phyloP scores from a whole-genome alignment of 64 coral and sea anemone species.

The Pocillopora verrucosa region DNA sequence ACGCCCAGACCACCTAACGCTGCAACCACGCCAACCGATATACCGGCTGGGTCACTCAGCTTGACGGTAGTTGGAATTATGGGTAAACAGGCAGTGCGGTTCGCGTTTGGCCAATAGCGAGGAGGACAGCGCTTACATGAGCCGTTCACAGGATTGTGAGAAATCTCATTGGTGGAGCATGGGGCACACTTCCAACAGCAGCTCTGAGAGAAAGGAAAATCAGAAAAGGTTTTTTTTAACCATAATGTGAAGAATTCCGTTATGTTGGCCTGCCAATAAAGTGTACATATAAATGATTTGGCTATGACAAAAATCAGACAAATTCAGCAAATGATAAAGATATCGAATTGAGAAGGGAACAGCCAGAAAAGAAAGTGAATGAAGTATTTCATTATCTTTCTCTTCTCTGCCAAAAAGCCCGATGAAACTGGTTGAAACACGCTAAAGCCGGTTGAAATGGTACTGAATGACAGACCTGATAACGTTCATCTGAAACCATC shows the following conservation, averaged over 20 bases:
- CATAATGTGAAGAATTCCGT: too few relatives aligned
- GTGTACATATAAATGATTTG: too few relatives aligned
- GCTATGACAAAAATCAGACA: too few relatives aligned
- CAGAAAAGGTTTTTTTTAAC: too few relatives aligned
- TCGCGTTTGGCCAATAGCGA: constrained; percentile 66
- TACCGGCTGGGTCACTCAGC: constrained; percentile 57
- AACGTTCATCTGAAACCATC: constrained; percentile 30
- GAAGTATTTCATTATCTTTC: too few relatives aligned
- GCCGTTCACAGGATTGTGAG: constrained; percentile 55
- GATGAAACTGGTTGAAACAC: background rate
- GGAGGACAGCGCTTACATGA: constrained; percentile 61
- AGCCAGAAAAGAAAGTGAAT: too few relatives aligned
- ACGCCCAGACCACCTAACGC: constrained; percentile 48
- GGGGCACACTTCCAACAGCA: constrained; percentile 82
- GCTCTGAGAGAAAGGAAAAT: background rate
- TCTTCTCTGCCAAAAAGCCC: too few relatives aligned
- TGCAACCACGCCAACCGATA: constrained; percentile 53
- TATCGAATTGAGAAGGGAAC: too few relatives aligned
- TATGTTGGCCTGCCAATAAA: too few relatives aligned
- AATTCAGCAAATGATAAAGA: too few relatives aligned
- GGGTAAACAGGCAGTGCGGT: constrained; percentile 66
- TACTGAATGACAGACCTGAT: constrained; percentile 48
- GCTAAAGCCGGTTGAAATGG: background rate
- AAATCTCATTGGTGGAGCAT: constrained; percentile 64
- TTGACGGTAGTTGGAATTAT: constrained; percentile 58